These are phyloP conservation scores for Achatina immaculata DNA, from an alignment of 1,140 invertebrate genomes.

Conservation along the genomic window DNA sequence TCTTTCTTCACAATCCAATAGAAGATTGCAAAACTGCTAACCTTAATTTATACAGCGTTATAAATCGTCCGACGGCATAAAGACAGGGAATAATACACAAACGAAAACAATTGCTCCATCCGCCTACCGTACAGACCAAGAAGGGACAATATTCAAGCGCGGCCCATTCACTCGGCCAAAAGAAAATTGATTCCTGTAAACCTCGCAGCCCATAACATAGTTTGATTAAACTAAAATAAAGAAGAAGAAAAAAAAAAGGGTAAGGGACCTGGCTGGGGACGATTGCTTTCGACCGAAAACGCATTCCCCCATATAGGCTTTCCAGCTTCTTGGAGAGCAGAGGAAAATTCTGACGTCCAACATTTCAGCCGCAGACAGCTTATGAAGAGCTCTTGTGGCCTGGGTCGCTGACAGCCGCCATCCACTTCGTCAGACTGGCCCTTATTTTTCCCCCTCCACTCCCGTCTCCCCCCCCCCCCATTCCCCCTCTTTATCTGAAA, in stretches of 20 bases:
- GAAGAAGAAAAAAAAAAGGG: too few relatives aligned
- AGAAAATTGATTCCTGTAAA: conserved; percentile 15
- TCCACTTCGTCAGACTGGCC: neutral
- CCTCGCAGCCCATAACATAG: neutral
- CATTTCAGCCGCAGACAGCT: neutral
- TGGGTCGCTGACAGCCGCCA: neutral
- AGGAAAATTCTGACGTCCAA: neutral
- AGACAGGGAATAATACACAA: too few relatives aligned
- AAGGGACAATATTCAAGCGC: neutral
- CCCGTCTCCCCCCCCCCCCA: too few relatives aligned
- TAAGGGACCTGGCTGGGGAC: neutral
- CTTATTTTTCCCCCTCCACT: too few relatives aligned
- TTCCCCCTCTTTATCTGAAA: too few relatives aligned
- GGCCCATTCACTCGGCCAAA: neutral
- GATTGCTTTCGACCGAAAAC: conserved; percentile 3
- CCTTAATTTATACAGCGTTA: too few relatives aligned
- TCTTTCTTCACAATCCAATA: too few relatives aligned
- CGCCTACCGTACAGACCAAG: too few relatives aligned
- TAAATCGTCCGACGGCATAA: too few relatives aligned
- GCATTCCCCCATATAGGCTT: conserved; percentile 16
- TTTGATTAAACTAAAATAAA: conserved; percentile 19
- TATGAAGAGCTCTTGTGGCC: conserved; percentile 3
- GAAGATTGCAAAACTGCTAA: too few relatives aligned
- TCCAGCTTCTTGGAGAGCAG: neutral
- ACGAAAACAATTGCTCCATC: too few relatives aligned